Conservation (phyloP, 2,888 invertebrate species). For the Thymelicus acteon region DNA sequence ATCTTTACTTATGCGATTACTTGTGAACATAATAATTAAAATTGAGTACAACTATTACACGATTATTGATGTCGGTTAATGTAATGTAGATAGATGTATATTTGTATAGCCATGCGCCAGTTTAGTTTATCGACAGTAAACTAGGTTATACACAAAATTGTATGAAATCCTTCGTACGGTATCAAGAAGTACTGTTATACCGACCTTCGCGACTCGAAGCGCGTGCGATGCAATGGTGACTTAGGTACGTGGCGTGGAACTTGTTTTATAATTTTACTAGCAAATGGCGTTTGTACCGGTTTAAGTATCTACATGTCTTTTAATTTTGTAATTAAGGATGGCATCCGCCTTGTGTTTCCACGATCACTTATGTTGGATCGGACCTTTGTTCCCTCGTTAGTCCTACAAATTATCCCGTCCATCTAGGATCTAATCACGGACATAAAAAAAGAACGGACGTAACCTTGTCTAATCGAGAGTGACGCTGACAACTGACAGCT, state of each 20-base stretch:
- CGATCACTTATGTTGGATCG: no score
- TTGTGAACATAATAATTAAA: not conserved
- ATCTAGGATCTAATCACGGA: no score
- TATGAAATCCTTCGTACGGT: conserved; percentile 11
- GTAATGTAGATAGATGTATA: not conserved
- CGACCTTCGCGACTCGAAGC: conserved; percentile 1
- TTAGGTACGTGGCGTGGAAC: not conserved
- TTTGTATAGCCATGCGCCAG: not conserved
- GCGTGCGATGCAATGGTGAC: not conserved
- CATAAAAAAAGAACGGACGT: no score
- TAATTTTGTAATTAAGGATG: not conserved
- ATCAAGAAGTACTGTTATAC: conserved; percentile 3
- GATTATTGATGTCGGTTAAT: not conserved
- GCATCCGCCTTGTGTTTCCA: not conserved
- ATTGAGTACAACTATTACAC: not conserved
- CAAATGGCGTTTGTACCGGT: not conserved
- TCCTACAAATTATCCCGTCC: no score
- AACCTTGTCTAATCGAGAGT: no score
- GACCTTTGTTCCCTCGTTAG: no score
- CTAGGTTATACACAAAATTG: conserved; percentile 6
- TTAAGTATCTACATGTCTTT: not conserved
- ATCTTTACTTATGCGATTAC: not conserved
- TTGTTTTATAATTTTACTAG: not conserved
- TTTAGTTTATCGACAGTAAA: conserved; percentile 1
- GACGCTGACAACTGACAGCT: no score